Conservation (phyloP, 2,797 vertebrate genomes). For the Amazona finschi region DNA sequence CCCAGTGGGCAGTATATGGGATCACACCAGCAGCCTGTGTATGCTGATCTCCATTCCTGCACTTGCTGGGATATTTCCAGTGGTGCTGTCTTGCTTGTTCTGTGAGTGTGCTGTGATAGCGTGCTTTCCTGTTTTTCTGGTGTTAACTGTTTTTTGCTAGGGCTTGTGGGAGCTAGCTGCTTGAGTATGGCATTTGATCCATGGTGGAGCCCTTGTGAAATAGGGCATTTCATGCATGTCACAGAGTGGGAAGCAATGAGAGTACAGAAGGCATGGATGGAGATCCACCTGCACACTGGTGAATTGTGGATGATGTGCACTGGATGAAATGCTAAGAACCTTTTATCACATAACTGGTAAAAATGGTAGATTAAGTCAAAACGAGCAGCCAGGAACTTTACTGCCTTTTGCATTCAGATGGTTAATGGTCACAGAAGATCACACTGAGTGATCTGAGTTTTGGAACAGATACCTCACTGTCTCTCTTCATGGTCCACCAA, state of each 20-base stretch:
- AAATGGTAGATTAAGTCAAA: background rate
- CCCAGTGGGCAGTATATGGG: background rate
- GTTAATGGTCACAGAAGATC: background rate
- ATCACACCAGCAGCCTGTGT: background rate
- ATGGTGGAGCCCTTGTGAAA: background rate
- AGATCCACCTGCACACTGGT: background rate
- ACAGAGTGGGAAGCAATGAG: background rate
- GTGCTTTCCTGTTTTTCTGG: background rate
- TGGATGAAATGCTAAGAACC: background rate
- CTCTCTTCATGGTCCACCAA: background rate
- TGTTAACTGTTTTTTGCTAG: background rate
- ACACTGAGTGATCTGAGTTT: background rate
- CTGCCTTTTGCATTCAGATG: background rate
- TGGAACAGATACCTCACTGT: background rate
- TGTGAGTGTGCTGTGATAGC: background rate
- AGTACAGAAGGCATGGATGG: background rate
- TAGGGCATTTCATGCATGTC: background rate
- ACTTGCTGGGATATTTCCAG: background rate
- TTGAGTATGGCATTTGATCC: background rate
- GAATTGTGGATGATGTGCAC: background rate
- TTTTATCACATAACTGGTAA: accelerated
- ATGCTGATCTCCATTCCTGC: background rate
- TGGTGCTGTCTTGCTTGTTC: background rate
- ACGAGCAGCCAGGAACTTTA: background rate
- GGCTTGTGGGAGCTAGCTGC: background rate